phyloP scores from a whole-genome alignment of 1,140 invertebrate species.

The Marisa cornuarietis region DNA sequence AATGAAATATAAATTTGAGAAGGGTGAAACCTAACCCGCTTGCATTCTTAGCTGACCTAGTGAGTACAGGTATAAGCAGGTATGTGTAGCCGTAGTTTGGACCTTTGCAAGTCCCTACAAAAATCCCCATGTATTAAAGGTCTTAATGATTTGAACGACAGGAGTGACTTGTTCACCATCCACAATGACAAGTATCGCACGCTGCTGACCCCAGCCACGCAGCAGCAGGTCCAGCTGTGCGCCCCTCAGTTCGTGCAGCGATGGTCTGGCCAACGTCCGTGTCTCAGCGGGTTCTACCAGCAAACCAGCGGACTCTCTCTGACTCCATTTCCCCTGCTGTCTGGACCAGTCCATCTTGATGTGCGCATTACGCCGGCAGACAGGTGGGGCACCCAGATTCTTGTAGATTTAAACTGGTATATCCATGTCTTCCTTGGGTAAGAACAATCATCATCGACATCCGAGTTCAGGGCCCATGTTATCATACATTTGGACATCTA shows the following conservation, averaged over 20 bases:
- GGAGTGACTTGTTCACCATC: slow-evolving; percentile 4
- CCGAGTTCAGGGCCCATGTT: no score
- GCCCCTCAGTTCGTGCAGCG: background rate
- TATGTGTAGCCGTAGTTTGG: background rate
- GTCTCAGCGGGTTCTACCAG: slow-evolving; percentile 14
- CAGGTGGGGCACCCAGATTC: background rate
- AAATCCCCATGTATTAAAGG: background rate
- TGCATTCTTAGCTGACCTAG: background rate
- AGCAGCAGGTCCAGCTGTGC: background rate
- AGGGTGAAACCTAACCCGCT: background rate
- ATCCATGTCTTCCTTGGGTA: background rate
- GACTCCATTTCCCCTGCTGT: slow-evolving; percentile 6
- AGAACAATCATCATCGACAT: no score
- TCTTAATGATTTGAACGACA: background rate
- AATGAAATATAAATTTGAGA: background rate
- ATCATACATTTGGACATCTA: no score
- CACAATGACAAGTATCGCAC: background rate
- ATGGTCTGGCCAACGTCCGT: slow-evolving; percentile 12
- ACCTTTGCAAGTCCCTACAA: background rate
- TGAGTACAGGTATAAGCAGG: background rate
- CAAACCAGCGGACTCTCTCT: background rate
- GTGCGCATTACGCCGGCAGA: background rate
- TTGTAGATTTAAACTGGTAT: no score
- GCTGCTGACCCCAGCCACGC: background rate
- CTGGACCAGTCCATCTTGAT: slow-evolving; percentile 8